phyloP scores from a whole-genome alignment of 2,113 vertebrate genomes.

The Lutjanus erythropterus region DNA sequence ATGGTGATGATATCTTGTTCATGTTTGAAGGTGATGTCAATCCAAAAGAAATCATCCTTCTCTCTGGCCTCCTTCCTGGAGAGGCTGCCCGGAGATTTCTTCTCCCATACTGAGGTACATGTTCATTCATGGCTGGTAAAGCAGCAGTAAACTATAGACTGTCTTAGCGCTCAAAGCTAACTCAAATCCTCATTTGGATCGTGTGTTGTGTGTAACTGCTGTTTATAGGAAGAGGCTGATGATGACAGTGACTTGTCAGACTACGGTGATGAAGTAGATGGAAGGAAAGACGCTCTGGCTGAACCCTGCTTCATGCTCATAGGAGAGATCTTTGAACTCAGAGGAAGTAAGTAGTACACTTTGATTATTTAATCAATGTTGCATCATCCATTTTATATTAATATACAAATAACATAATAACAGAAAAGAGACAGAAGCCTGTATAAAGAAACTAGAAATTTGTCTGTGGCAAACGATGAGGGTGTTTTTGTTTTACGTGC shows the following conservation, averaged over 20 bases:
- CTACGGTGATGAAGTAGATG: slow-evolving; percentile 93
- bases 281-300: slow-evolving; percentile 92
- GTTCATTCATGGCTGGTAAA: background rate
- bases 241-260: slow-evolving; percentile 93
- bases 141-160: background rate
- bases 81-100: slow-evolving; percentile 96
- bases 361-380: background rate
- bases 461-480: background rate
- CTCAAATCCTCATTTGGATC: background rate
- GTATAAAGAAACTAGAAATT: background rate
- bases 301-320: slow-evolving; percentile 99
- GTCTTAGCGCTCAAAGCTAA: background rate
- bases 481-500: background rate
- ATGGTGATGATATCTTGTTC: background rate
- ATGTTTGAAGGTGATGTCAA: slow-evolving; percentile 90
- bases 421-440: background rate
- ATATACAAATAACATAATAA: background rate
- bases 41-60: slow-evolving; percentile 95
- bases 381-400: background rate
- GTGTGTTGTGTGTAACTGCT: slow-evolving; percentile 1
- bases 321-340: slow-evolving; percentile 97
- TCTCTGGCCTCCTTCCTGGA: slow-evolving; percentile 97
- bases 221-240: slow-evolving; percentile 77
- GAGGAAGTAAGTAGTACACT: slow-evolving; percentile 93
- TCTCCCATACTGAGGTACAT: slow-evolving; percentile 95